Base-by-base conservation (phyloP, 1,140 invertebrate species). In the Heliconius congener region DNA sequence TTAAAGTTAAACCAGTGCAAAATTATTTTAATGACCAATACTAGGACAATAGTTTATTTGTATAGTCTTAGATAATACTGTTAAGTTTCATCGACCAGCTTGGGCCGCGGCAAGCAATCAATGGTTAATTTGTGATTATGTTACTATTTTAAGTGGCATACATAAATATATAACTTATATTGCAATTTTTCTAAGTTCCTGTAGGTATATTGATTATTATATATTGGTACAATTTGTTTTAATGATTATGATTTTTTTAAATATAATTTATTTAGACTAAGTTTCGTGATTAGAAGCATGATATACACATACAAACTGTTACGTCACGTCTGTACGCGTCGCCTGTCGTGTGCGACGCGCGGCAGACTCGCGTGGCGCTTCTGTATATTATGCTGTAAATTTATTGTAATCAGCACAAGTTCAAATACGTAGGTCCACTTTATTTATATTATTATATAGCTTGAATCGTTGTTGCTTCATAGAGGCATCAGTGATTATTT, bases 121-220 rank as follows among this genome's bases (percentile, higher is more conserved):
- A 73, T 80, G 80, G 85, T 91, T 87, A 88, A 18, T 81, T 91
- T 90, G 85, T 91, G 86, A 88, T 88, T 90, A 87, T 86, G 88
- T 86, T 85, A 87, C 84, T 89, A 86, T 89, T 83, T 93, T 93
- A 94, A 93, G 93, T 94, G 93, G 92, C 93, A 93, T 94, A 94
- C 85, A 90, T 94, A 94, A 92, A 91, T 93, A 93, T 94, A 93
- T 90, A 93, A 93, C 91, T 93, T 93, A 91, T 89, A 93, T 91
- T 93, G 93, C 93, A 94, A 94, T 93, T 94, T 93, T 94, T 90
- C 91, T 94, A 93, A 93, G 93, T 94, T 94, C 93, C 92, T 94
- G 93, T 94, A 94, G 92, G 88, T 90, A 86, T 94, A 93, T 93
- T 92, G 88, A 94, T 93, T 91, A 94, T 91, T 93, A 91, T 93